A percentile compares a stretch with the other conserved stretches of the same genome.
Evolutionary conservation across 2,888 invertebrate species (phyloP).

Genomic region (Druceiella hillmani): DNA sequence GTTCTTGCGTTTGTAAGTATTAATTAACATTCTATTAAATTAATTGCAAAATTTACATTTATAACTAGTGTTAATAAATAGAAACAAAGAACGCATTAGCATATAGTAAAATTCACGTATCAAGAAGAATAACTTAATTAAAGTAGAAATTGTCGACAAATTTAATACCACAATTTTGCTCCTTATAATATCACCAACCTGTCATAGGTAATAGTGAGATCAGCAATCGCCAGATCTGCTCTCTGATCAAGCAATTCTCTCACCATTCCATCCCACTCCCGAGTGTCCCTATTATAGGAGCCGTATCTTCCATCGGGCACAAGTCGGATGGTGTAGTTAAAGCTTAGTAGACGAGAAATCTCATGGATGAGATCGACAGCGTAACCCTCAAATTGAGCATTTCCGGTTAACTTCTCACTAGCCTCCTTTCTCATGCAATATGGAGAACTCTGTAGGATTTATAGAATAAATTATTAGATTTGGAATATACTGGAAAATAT

Average conservation of each 20-base stretch:
- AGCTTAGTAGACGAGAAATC: slow-evolving; percentile 81
- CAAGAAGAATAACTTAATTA: too few species aligned
- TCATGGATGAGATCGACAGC: slow-evolving; percentile 91
- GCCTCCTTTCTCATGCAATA: slow-evolving; percentile 93
- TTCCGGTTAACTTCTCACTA: slow-evolving; percentile 76
- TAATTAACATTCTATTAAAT: too few species aligned
- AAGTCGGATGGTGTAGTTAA: slow-evolving; percentile 81
- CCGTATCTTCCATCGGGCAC: slow-evolving; percentile 86
- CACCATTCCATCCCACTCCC: slow-evolving; percentile 92
- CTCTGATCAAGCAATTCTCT: slow-evolving; percentile 81
- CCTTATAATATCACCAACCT: too few species aligned
- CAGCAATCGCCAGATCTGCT: slow-evolving; percentile 94
- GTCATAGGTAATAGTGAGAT: slow-evolving; percentile 95
- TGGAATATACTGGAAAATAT: too few species aligned
- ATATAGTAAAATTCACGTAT: too few species aligned
- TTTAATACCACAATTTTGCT: too few species aligned
- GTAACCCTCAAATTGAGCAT: slow-evolving; percentile 92
- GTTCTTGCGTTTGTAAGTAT: too few species aligned
- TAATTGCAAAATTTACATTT: too few species aligned
- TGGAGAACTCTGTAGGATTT: slow-evolving; percentile 82
- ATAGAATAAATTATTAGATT: too few species aligned
- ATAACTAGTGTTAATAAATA: too few species aligned
- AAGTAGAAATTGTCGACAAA: too few species aligned
- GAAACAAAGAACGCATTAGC: too few species aligned
- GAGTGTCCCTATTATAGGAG: slow-evolving; percentile 72